Conservation (phyloP, 2,797 vertebrate species). For the Graptemys geographica region DNA sequence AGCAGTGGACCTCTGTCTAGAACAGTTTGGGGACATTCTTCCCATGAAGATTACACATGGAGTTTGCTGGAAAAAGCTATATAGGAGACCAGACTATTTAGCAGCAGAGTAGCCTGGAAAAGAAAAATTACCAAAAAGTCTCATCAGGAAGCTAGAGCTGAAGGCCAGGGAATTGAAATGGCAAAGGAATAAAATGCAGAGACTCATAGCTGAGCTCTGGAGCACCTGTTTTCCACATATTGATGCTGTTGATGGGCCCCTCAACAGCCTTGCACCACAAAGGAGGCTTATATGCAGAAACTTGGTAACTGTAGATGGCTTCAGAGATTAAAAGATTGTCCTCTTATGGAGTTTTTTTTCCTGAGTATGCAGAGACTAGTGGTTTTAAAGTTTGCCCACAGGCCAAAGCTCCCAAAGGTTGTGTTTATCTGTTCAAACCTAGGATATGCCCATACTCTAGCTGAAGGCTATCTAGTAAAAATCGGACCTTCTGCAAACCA, state of each 20-base stretch:
- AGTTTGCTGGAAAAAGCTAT: not conserved
- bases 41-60: not conserved
- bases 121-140: too few relatives aligned
- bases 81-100: not conserved
- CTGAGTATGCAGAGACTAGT: not conserved
- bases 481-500: not conserved
- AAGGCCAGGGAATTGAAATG: accelerated
- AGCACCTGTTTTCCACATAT: not conserved
- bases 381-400: not conserved
- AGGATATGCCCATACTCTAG: not conserved
- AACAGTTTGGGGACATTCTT: not conserved
- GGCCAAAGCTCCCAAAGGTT: not conserved
- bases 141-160: not conserved
- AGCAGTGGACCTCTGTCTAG: not conserved
- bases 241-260: not conserved
- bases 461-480: not conserved
- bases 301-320: not conserved
- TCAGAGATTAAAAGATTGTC: not conserved
- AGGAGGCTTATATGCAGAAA: not conserved
- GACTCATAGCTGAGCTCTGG: not conserved
- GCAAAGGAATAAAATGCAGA: not conserved
- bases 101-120: too few relatives aligned
- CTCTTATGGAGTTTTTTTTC: not conserved
- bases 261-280: not conserved
- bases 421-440: not conserved